These are phyloP conservation scores for Anguilla megastoma DNA, from an alignment of 2,797 vertebrate genomes.

Conservation along the genomic window DNA sequence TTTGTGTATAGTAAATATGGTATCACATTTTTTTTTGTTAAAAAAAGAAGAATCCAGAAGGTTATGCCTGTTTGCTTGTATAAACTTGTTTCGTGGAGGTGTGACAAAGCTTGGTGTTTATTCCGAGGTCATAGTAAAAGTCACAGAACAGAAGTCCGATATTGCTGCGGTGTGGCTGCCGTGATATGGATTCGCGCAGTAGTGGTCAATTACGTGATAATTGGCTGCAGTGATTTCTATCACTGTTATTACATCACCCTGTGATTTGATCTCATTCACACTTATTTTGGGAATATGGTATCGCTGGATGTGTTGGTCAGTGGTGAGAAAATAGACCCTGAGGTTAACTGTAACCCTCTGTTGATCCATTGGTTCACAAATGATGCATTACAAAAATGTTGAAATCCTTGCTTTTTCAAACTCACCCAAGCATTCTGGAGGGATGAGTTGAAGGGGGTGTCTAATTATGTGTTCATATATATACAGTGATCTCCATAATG, in stretches of 20 bases:
- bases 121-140: neutral
- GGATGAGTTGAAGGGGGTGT: neutral
- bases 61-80: neutral
- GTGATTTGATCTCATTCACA: neutral
- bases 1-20: constrained; percentile 36
- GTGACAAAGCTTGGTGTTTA: neutral
- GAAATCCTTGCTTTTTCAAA: neutral
- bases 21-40: constrained; percentile 60
- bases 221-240: neutral
- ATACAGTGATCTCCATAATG: too few relatives aligned
- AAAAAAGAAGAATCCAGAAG: neutral
- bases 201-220: neutral
- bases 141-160: neutral
- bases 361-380: neutral
- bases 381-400: neutral
- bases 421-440: neutral
- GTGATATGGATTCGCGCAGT: neutral
- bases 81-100: neutral
- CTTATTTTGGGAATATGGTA: neutral
- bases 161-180: neutral
- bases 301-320: neutral
- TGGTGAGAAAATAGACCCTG: neutral
- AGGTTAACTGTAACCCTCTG: neutral
- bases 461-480: too few relatives aligned
- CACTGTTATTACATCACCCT: neutral